phyloP scores from a whole-genome alignment of 2,888 invertebrate genomes.

The Sericinus montela region DNA sequence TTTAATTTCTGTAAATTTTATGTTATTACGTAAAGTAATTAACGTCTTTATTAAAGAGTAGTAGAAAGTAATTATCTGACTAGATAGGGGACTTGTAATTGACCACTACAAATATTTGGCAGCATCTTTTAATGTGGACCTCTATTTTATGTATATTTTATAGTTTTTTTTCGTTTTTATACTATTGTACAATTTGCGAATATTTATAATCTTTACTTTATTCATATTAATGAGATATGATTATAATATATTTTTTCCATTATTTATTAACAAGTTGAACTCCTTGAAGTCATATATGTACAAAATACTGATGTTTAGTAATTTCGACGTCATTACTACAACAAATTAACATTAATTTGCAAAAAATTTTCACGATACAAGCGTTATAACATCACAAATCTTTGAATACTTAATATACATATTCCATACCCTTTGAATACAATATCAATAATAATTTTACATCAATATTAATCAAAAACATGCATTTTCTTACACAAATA shows the following conservation, averaged over 20 bases:
- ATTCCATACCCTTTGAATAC: neutral
- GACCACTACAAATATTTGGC: constrained; percentile 31
- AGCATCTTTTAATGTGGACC: constrained; percentile 26
- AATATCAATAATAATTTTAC: neutral
- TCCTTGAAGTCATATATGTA: too few species aligned
- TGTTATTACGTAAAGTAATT: too few species aligned
- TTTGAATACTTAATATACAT: constrained; percentile 1
- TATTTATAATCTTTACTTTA: neutral
- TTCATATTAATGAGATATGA: neutral
- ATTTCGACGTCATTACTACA: neutral
- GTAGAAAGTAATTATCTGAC: too few species aligned
- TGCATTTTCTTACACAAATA: too few species aligned
- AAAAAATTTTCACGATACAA: constrained; percentile 27
- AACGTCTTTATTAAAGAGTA: too few species aligned
- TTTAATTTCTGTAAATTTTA: too few species aligned
- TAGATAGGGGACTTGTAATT: constrained; percentile 29
- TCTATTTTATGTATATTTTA: constrained; percentile 1
- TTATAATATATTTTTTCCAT: too few species aligned
- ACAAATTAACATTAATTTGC: constrained; percentile 5
- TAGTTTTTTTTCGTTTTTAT: neutral
- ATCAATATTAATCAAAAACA: too few species aligned
- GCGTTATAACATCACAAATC: constrained; percentile 23
- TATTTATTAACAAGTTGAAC: too few species aligned
- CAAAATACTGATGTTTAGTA: neutral
- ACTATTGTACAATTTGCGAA: neutral